A percentile compares a stretch with the other conserved stretches of the same genome.
Conservation (phyloP, 1,140 invertebrate genomes). For the Nasonia vitripennis region DNA sequence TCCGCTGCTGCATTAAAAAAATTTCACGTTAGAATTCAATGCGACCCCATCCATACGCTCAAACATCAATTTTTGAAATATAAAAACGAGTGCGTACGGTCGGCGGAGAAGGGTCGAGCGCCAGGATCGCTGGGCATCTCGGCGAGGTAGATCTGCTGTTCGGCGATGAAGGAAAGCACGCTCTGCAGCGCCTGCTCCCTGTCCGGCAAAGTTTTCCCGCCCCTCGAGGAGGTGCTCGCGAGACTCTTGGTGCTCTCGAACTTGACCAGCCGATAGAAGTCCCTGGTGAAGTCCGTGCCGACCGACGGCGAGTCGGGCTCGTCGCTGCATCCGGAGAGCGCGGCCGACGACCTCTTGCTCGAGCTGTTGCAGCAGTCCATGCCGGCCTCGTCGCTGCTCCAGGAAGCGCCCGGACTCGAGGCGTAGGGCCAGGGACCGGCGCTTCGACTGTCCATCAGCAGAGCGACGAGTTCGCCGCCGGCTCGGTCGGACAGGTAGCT, state of each 20-base stretch:
- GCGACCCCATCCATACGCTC: too few species aligned
- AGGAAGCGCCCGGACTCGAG: constrained; percentile 67
- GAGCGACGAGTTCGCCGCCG: constrained; percentile 73
- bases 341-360: constrained; percentile 81
- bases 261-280: constrained; percentile 86
- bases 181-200: constrained; percentile 83
- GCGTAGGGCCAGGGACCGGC: constrained; percentile 69
- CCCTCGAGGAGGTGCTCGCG: constrained; percentile 84
- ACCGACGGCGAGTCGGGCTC: constrained; percentile 80
- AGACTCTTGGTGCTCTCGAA: constrained; percentile 87
- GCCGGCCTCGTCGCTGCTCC: constrained; percentile 69
- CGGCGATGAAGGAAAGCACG: constrained; percentile 84
- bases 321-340: constrained; percentile 79
- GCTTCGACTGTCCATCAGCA: constrained; percentile 66
- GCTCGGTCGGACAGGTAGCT: constrained; percentile 77
- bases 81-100: constrained; percentile 55
- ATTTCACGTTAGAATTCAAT: background rate
- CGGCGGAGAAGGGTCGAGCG: constrained; percentile 48
- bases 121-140: constrained; percentile 63
- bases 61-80: too few species aligned
- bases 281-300: constrained; percentile 86
- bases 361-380: constrained; percentile 61
- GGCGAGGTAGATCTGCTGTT: constrained; percentile 83
- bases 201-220: constrained; percentile 77
- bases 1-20: background rate